Evolutionary conservation across 2,113 vertebrate species (phyloP).

Genomic region (pig (Sus scrofa)): T2T-Sscrofa CM000816.6:68991501-68992000

Average conservation of each 20-base stretch:
- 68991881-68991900: neutral
- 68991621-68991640: neutral
- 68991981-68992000: too few relatives aligned
- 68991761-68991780: neutral
- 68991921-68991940: neutral
- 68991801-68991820: neutral
- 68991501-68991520: too few relatives aligned
- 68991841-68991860: neutral
- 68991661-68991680: neutral
- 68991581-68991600: neutral
- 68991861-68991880: neutral
- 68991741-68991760: slow-evolving; percentile 65
- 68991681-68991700: neutral
- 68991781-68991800: neutral
- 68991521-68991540: neutral
- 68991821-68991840: neutral
- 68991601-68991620: neutral
- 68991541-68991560: neutral
- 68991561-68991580: neutral
- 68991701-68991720: slow-evolving; percentile 60
- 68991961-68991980: too few relatives aligned
- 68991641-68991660: neutral
- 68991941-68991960: too few relatives aligned
- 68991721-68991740: neutral
- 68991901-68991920: neutral